Conservation (phyloP, 2,888 invertebrate genomes). For the Sericinus montela region DNA sequence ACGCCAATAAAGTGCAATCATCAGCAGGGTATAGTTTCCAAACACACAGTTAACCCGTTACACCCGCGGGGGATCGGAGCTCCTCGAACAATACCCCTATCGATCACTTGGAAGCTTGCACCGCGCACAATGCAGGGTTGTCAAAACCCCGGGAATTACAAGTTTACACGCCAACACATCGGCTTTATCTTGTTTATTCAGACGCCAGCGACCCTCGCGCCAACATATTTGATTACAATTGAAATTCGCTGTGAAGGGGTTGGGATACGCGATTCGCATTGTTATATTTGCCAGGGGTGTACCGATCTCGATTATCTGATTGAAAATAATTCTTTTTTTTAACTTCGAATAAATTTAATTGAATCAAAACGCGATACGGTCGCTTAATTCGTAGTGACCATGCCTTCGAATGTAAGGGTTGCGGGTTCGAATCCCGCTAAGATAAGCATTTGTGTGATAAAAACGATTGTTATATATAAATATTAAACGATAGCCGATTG, state of each 20-base stretch:
- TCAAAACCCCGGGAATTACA: constrained; percentile 45
- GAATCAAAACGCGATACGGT: too few relatives aligned
- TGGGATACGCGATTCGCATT: neutral
- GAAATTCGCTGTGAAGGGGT: constrained; percentile 38
- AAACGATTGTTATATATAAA: neutral
- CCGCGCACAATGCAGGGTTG: constrained; percentile 39
- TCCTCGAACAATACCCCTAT: constrained; percentile 1
- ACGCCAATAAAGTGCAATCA: neutral
- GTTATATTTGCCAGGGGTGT: neutral
- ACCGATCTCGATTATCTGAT: constrained; percentile 6
- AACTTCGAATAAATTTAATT: neutral
- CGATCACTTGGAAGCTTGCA: constrained; percentile 17
- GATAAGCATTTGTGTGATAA: too few relatives aligned
- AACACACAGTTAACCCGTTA: constrained; percentile 6
- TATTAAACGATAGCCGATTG: too few relatives aligned
- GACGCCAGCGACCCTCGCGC: constrained; percentile 41
- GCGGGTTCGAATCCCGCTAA: too few relatives aligned
- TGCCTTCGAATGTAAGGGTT: too few relatives aligned
- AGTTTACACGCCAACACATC: constrained; percentile 47
- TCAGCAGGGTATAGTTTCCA: neutral
- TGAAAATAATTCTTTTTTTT: neutral
- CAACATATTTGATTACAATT: constrained; percentile 67
- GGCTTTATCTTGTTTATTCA: constrained; percentile 70
- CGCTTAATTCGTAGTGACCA: too few relatives aligned
- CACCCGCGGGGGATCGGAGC: neutral